These are phyloP conservation scores for Gadopsis marmoratus DNA, from an alignment of 2,797 vertebrate species.

Conservation along the genomic window DNA sequence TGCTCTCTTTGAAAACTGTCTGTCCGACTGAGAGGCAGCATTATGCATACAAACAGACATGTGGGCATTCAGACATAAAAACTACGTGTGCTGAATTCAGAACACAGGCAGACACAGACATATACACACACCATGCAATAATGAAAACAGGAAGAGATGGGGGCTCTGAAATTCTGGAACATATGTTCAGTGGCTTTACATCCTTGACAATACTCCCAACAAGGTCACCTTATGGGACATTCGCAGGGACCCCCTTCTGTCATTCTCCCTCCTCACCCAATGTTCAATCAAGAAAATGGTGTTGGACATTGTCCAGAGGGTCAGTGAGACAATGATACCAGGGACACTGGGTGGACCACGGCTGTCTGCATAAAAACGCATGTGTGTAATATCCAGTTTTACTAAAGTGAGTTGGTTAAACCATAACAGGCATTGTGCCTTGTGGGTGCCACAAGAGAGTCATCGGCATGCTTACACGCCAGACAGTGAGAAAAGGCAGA, in stretches of 20 bases:
- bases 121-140: constrained; percentile 3
- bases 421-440: constrained; percentile 44
- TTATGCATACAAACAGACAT: constrained; percentile 57
- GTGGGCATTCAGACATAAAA: constrained; percentile 53
- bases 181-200: constrained; percentile 50
- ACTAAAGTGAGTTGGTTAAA: constrained; percentile 49
- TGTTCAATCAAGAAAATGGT: constrained; percentile 50
- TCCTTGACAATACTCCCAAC: constrained; percentile 29
- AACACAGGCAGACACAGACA: constrained; percentile 23
- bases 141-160: constrained; percentile 2
- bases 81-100: constrained; percentile 48
- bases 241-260: neutral
- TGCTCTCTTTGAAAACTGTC: constrained; percentile 54
- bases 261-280: neutral
- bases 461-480: constrained; percentile 50
- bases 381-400: constrained; percentile 37
- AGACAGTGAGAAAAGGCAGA: constrained; percentile 73
- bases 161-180: constrained; percentile 20
- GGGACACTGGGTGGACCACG: neutral
- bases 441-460: constrained; percentile 53
- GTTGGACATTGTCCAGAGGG: constrained; percentile 62
- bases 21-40: constrained; percentile 36
- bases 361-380: constrained; percentile 23
- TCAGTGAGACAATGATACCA: constrained; percentile 25
- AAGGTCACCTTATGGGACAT: constrained; percentile 49